Evolutionary conservation across 2,113 vertebrate genomes (phyloP).

Genomic region (Oceanites oceanicus): DNA sequence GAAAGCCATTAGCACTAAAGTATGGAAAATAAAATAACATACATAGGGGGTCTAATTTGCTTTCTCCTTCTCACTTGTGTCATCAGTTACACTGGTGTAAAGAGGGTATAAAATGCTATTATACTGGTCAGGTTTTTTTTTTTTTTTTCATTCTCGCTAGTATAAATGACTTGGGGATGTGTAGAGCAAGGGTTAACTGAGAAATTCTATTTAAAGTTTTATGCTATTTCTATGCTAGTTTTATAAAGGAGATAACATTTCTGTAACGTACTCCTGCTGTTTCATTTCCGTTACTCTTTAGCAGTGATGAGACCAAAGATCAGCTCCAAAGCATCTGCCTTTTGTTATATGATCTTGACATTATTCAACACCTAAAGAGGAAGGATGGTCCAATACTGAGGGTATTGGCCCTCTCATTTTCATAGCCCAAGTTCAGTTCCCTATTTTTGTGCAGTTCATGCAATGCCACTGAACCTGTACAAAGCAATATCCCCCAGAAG

Average conservation of each 20-base stretch:
- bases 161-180: background rate
- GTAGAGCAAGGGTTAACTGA: background rate
- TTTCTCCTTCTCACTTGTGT: background rate
- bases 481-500: background rate
- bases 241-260: background rate
- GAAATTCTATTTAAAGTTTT: background rate
- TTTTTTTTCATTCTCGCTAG: background rate
- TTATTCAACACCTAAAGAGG: background rate
- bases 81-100: background rate
- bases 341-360: background rate
- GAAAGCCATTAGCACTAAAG: background rate
- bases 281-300: background rate
- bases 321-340: background rate
- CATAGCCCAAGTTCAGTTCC: background rate
- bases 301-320: background rate
- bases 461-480: accelerated
- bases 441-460: background rate
- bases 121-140: background rate
- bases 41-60: background rate
- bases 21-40: background rate
- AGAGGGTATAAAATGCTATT: background rate
- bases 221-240: background rate
- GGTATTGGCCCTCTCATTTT: background rate
- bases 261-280: background rate
- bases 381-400: background rate